A percentile compares a stretch with the other conserved stretches of the same genome.
These are phyloP conservation scores for Metaphire vulgaris DNA, from an alignment of 1,140 invertebrate genomes.

Conservation along the genomic window DNA sequence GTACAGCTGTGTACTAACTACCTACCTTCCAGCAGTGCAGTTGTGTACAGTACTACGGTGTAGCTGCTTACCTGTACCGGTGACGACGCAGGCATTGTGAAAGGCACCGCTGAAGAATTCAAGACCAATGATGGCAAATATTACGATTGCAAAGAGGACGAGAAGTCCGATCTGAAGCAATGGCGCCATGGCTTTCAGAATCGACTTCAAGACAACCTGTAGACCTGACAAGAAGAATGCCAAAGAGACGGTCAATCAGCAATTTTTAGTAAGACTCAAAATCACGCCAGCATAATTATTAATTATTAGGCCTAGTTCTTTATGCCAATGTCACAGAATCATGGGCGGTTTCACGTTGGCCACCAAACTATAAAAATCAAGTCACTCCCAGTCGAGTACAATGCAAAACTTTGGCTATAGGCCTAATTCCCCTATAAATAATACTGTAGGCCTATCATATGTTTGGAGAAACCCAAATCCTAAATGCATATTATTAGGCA, in stretches of 20 bases:
- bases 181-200: constrained; percentile 99
- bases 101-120: constrained; percentile 99
- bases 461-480: no score
- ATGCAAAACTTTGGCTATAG: no score
- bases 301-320: background rate
- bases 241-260: constrained; percentile 1
- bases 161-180: constrained; percentile 98
- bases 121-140: constrained; percentile 99
- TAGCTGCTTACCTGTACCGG: constrained; percentile 5
- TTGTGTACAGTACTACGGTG: background rate
- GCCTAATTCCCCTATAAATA: no score
- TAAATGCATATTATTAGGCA: no score
- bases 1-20: background rate
- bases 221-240: constrained; percentile 73
- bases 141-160: constrained; percentile 99
- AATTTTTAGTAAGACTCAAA: background rate
- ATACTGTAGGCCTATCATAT: no score
- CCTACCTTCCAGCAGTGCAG: background rate
- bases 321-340: background rate
- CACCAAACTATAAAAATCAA: background rate
- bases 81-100: constrained; percentile 79
- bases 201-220: constrained; percentile 99
- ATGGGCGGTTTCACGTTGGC: background rate
- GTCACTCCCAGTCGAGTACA: background rate
- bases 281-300: background rate